Evolutionary conservation across 2,888 invertebrate species (phyloP).

Genomic region (Matsumyia berberina): DNA sequence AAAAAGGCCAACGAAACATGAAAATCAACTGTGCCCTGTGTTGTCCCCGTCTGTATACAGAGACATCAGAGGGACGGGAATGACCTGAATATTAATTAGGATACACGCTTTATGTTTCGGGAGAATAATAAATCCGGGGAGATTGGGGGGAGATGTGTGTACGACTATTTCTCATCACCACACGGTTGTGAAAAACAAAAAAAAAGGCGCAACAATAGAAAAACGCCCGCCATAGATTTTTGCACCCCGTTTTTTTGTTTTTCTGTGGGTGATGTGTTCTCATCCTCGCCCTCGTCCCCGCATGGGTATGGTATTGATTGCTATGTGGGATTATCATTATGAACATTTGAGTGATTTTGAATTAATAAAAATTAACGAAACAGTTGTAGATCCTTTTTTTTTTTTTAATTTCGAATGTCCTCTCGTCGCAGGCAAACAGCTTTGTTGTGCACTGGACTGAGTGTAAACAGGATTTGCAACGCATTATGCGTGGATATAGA

Average conservation of each 20-base stretch:
- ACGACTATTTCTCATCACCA: constrained; percentile 1
- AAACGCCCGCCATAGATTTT: constrained; percentile 41
- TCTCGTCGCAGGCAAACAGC: constrained; percentile 19
- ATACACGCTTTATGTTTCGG: constrained; percentile 9
- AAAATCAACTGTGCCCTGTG: constrained; percentile 13
- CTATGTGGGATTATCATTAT: constrained; percentile 82
- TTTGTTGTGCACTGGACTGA: constrained; percentile 63
- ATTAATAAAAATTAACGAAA: constrained; percentile 82
- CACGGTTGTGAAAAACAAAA: constrained; percentile 8
- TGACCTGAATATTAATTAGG: constrained; percentile 71
- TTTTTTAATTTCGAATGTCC: constrained; percentile 64
- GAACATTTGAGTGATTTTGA: constrained; percentile 83
- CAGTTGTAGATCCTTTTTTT: constrained; percentile 79
- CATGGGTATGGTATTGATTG: constrained; percentile 62
- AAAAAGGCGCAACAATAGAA: constrained; percentile 41
- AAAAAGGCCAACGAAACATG: constrained; percentile 46
- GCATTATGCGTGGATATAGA: constrained; percentile 36
- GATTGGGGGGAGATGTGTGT: too few relatives aligned
- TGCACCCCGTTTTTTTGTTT: constrained; percentile 51
- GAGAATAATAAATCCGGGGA: too few relatives aligned
- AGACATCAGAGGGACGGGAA: constrained; percentile 15
- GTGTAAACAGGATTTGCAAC: constrained; percentile 67
- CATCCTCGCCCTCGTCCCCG: not conserved
- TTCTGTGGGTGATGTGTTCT: constrained; percentile 56
- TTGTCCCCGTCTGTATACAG: not conserved